Percentiles rank a stretch among this genome's conserved stretches.
Evolutionary conservation across 2,113 vertebrate species (phyloP).

Genomic region (Nematolebias whitei): DNA sequence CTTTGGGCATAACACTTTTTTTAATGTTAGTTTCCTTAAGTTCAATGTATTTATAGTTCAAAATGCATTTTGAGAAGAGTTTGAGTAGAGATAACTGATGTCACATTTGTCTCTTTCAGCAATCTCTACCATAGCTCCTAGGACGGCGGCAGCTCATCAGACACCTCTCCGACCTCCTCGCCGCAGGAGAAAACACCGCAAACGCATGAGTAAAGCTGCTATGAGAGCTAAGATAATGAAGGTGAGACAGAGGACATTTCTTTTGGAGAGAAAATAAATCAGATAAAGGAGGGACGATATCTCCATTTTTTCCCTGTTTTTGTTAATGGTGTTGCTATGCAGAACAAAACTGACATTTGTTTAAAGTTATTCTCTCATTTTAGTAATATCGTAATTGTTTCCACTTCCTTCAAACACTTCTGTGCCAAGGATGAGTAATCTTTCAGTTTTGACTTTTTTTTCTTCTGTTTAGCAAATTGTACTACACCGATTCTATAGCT

Average conservation of each 20-base stretch:
- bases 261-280: no score
- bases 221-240: conserved; percentile 78
- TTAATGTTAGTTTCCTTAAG: no score
- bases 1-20: no score
- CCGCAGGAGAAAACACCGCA: conserved; percentile 73
- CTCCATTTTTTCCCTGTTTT: background rate
- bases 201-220: conserved; percentile 78
- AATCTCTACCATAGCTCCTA: conserved; percentile 19
- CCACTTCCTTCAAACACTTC: no score
- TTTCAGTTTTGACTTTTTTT: no score
- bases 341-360: background rate
- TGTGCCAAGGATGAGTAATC: no score
- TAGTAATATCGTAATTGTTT: no score
- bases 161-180: conserved; percentile 57
- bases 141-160: conserved; percentile 22
- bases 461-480: no score
- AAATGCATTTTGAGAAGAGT: background rate
- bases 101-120: conserved; percentile 24
- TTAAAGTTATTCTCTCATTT: no score
- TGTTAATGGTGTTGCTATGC: background rate
- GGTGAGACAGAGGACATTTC: conserved; percentile 25
- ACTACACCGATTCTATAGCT: no score
- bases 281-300: background rate
- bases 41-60: background rate
- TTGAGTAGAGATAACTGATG: background rate